Conservation (phyloP, 2,797 vertebrate species). For the Melanotaenia maccullochi region DNA sequence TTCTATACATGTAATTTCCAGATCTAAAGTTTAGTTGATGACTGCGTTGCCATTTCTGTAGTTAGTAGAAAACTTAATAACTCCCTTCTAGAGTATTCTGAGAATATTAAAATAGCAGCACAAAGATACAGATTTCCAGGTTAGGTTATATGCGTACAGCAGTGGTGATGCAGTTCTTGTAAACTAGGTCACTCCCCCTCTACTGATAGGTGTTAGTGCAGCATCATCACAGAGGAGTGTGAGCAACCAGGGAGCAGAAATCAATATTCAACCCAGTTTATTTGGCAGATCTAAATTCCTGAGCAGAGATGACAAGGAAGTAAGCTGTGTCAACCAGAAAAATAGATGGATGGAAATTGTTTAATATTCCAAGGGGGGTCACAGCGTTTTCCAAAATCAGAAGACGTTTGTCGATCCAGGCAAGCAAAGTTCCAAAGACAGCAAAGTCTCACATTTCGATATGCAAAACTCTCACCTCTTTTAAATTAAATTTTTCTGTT, state of each 20-base stretch:
- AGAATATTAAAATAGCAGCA: background rate
- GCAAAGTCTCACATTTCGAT: background rate
- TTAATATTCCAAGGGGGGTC: background rate
- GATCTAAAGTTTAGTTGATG: background rate
- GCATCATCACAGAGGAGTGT: background rate
- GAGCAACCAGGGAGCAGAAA: background rate
- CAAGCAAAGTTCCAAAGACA: background rate
- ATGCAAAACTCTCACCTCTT: background rate
- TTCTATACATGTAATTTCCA: background rate
- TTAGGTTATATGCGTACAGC: background rate
- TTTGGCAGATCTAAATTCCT: background rate
- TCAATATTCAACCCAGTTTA: background rate
- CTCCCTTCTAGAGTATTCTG: background rate
- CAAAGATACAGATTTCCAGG: background rate
- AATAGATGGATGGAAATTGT: slow-evolving; percentile 7
- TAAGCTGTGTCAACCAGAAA: background rate
- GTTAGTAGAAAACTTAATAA: background rate
- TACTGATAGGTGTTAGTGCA: background rate
- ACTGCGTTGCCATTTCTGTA: background rate
- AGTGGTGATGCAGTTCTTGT: background rate
- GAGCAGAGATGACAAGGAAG: background rate
- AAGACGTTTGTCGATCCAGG: background rate
- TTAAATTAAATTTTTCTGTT: background rate
- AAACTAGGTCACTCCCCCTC: background rate
- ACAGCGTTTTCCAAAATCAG: background rate